Evolutionary conservation across 2,113 vertebrate species (phyloP), one percentile per base, ranked within the genome.

Genomic region (Lethenteron reissneri): DNA sequence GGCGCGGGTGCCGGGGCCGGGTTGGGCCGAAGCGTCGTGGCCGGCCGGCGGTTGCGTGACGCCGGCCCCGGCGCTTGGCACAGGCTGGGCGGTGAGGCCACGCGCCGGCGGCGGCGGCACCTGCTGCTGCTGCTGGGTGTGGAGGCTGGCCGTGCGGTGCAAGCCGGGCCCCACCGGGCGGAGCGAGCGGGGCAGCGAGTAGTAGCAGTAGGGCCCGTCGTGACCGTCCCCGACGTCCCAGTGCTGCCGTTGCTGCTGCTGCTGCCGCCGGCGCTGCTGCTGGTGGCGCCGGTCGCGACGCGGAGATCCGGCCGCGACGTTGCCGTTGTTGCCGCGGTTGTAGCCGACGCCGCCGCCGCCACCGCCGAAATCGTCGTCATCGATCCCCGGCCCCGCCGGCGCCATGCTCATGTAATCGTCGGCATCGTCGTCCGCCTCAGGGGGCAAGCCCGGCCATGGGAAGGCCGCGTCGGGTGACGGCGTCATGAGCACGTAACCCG

Each of bases 351-450:
- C 41, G 58, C 83, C 83, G 4, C 83, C 81, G 10, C 79, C 79
- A 9, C 75, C 56, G 12, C 80, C 78, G n/a, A 76, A 78, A 11
- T 5, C n/a, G 59, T 74, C 62, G 76, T 77, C 14, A 73, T 72
- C 77, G 8, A 85, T 83, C 73, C 79, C 82, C 72, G 77, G 84
- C 1, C 84, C 83, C 1, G 83, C 84, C 2, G 80, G 83, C 3
- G 76, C 83, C 84, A 85, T 85, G 71, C 83, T 80, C 81, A 87
- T 80, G 21, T 85, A 88, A 74, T 86, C 85, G 41, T 81, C 82
- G 1, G 77, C 73, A 56, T 60, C 72, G n/a, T 14, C 11, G 13
- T 19, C 70, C 13, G 21, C 70, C 56, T 21, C 70, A 7, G 12
- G 25, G 21, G 14, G 13, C 80, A 6, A 4, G 4, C 41, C 4